A percentile compares a stretch with the other conserved stretches of the same genome.
These are phyloP conservation scores for Doryteuthis pealeii DNA, from an alignment of 1,140 invertebrate genomes.

Conservation along the genomic window DNA sequence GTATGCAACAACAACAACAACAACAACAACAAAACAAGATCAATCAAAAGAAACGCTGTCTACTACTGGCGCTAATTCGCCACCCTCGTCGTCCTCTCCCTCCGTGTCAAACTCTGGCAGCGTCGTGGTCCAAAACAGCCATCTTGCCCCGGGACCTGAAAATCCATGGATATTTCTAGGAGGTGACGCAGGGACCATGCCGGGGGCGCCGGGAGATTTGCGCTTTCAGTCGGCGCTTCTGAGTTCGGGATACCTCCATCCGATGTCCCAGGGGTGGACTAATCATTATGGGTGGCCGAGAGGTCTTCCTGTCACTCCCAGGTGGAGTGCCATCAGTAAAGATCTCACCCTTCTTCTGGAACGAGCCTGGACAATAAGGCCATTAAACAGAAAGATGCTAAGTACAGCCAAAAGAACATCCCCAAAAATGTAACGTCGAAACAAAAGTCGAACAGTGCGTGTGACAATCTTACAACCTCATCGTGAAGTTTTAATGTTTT, in stretches of 20 bases:
- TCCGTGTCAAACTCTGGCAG: background rate
- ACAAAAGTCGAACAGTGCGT: background rate
- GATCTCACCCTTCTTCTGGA: background rate
- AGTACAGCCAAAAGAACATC: background rate
- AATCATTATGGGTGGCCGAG: slow-evolving; percentile 1
- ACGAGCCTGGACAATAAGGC: background rate
- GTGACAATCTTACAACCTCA: no score
- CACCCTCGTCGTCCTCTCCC: background rate
- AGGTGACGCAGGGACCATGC: background rate
- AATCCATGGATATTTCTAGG: background rate
- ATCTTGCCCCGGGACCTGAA: background rate
- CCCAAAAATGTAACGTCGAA: background rate
- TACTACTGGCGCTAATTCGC: background rate
- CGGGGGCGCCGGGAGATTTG: background rate
- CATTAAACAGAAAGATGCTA: background rate
- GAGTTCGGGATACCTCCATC: background rate
- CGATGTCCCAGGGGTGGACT: background rate
- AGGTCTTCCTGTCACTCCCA: background rate
- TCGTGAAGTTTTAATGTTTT: no score
- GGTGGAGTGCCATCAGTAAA: background rate
- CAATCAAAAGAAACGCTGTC: background rate
- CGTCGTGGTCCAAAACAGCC: background rate
- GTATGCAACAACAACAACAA: background rate
- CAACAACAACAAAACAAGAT: slow-evolving; percentile 4
- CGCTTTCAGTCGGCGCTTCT: background rate